Evolutionary conservation across 2,113 vertebrate species (phyloP), one percentile per base, ranked within the genome.

Genomic region (Odocoileus hemionus): DNA sequence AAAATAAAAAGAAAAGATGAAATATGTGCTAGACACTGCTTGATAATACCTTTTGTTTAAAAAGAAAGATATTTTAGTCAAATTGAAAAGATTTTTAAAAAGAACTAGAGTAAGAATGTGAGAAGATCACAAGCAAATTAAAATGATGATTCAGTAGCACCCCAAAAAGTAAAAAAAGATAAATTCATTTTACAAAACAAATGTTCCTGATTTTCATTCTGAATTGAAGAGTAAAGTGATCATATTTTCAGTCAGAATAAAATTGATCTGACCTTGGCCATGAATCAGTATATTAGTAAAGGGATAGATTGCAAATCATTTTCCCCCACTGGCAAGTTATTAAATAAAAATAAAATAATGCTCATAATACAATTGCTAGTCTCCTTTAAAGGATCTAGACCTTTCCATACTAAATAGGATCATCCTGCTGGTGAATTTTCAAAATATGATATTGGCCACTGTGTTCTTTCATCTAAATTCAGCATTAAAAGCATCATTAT

Each of bases 271-370:
- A 95, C 30, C 39, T 91, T 86, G 57, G 23, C n/a, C 61, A 76
- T 86, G 61, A 97, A 54, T 96, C 79, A 92, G 28, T 89, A 15
- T 76, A 76, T 94, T 89, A 92, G 39, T 52, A 85, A 89, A 95
- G n/a, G 60, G 26, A 74, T 97, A 86, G 47, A 76, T 78, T 55
- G 83, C 39, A 86, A 60, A 60, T 5, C 6, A 54, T 67, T 89
- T 58, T 8, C 45, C 50, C 7, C 45, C 25, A 54, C 23, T 86
- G 39, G 10, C 12, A 89, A 92, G 50, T 94, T 95, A 89, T 67
- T 86, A 89, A 80, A 92, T 83, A 86, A 67, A 91, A 94, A 52
- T 94, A 89, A 91, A 94, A 94, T 86, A 45, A 89, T 82, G 6
- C n/a, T 11, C 58, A 60, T 91, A 85, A 86, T 82, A 64, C 89